phyloP scores from a whole-genome alignment of 92 coral and sea anemone species.

The Blastomussa wellsi region DNA sequence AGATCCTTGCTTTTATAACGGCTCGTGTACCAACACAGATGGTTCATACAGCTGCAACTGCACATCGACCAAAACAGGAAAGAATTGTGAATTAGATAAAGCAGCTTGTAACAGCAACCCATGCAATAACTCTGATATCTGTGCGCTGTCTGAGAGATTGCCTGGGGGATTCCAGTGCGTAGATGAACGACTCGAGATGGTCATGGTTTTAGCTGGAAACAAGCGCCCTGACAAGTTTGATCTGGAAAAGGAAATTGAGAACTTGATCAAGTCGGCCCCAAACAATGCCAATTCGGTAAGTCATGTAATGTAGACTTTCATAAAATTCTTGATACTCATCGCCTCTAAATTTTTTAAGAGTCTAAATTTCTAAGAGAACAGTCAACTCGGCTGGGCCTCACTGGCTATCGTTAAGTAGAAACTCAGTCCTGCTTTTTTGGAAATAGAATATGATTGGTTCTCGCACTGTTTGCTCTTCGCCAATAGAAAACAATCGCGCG shows the following conservation, averaged over 20 bases:
- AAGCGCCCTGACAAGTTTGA: slow-evolving; percentile 44
- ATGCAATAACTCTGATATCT: slow-evolving; percentile 49
- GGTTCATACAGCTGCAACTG: slow-evolving; percentile 80
- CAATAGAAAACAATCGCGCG: no score
- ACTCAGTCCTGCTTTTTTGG: no score
- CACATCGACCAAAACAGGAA: slow-evolving; percentile 59
- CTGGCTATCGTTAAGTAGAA: no score
- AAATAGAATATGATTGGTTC: no score
- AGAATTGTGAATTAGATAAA: slow-evolving; percentile 60
- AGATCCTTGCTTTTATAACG: slow-evolving; percentile 73
- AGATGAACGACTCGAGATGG: slow-evolving; percentile 35
- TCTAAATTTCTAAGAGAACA: no score
- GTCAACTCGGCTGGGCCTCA: no score
- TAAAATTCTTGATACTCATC: no score
- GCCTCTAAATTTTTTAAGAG: no score
- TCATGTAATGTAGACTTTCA: neutral
- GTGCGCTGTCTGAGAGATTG: slow-evolving; percentile 62
- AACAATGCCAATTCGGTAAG: slow-evolving; percentile 55
- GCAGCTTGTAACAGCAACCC: slow-evolving; percentile 55
- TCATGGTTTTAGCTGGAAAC: slow-evolving; percentile 43
- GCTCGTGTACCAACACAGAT: slow-evolving; percentile 59
- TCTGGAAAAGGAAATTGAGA: slow-evolving; percentile 69
- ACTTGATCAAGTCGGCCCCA: slow-evolving; percentile 66
- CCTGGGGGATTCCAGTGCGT: slow-evolving; percentile 62
- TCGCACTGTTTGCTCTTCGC: no score